Percentiles rank a stretch among this genome's conserved stretches.
These are phyloP conservation scores for Tolmerus cingulatus DNA, from an alignment of 2,888 invertebrate species.

Conservation along the genomic window DNA sequence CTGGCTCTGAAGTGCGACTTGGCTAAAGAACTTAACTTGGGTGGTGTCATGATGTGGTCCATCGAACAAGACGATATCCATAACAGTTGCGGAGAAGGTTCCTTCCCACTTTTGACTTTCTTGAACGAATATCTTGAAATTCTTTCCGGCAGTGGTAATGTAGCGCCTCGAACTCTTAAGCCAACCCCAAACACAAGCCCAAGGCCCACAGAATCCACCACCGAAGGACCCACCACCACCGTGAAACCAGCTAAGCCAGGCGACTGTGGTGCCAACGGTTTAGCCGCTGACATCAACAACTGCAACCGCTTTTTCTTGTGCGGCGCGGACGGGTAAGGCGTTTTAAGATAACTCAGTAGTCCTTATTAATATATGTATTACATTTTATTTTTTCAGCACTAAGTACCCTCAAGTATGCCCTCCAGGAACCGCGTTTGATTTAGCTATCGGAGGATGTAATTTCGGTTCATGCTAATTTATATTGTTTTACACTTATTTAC, in stretches of 20 bases:
- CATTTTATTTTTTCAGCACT: neutral
- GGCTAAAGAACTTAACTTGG: conserved; percentile 61
- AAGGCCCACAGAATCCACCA: neutral
- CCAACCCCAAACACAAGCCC: neutral
- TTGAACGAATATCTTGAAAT: conserved; percentile 55
- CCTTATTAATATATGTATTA: neutral
- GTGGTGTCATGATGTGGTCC: conserved; percentile 71
- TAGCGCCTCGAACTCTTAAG: neutral
- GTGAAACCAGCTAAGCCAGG: neutral
- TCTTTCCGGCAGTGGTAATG: neutral
- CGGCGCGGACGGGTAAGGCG: neutral
- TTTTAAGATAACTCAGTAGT: neutral
- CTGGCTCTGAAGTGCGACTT: conserved; percentile 58
- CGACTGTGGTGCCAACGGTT: neutral
- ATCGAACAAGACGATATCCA: conserved; percentile 69
- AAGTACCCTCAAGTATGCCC: neutral
- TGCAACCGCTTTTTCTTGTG: neutral
- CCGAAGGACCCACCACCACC: neutral
- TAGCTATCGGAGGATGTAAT: neutral
- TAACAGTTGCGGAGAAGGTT: conserved; percentile 63
- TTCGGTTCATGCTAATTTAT: neutral
- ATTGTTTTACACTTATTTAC: neutral
- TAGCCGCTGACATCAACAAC: neutral
- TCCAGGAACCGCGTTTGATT: neutral
- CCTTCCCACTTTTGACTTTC: conserved; percentile 64